A percentile compares a stretch with the other conserved stretches of the same genome.
Evolutionary conservation across 1,140 invertebrate species (phyloP).

Genomic region (Drosophila pruinosa): DNA sequence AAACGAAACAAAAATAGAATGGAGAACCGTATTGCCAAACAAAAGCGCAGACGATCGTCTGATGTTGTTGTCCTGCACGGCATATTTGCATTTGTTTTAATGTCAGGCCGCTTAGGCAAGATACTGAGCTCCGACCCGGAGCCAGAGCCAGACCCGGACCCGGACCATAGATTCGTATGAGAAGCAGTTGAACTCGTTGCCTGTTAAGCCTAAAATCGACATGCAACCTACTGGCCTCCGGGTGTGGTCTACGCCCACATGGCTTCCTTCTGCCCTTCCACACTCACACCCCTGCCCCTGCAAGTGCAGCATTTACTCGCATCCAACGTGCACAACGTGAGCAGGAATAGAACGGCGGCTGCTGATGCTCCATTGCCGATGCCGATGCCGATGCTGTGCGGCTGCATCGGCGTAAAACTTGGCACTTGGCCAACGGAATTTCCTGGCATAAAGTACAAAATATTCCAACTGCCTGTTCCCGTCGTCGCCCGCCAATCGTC

Average conservation of each 20-base stretch:
- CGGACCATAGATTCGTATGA: constrained; percentile 4
- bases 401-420: constrained; percentile 66
- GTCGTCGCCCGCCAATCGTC: background rate
- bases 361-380: constrained; percentile 27
- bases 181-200: constrained; percentile 57
- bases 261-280: background rate
- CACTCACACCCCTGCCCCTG: background rate
- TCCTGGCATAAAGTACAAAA: constrained; percentile 71
- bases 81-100: constrained; percentile 71
- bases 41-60: constrained; percentile 46
- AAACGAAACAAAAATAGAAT: background rate
- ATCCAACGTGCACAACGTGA: constrained; percentile 20
- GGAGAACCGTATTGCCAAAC: constrained; percentile 31
- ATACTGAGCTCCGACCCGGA: background rate
- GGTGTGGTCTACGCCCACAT: constrained; percentile 49
- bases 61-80: constrained; percentile 44
- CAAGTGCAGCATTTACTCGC: background rate
- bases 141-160: background rate
- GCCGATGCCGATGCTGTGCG: constrained; percentile 35
- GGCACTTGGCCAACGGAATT: constrained; percentile 72
- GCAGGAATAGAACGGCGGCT: constrained; percentile 9
- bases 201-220: constrained; percentile 72
- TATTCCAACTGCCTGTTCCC: constrained; percentile 58
- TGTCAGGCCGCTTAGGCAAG: constrained; percentile 52
- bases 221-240: constrained; percentile 57